phyloP scores from a whole-genome alignment of 2,797 vertebrate species.

The Eptatretus atami region DNA sequence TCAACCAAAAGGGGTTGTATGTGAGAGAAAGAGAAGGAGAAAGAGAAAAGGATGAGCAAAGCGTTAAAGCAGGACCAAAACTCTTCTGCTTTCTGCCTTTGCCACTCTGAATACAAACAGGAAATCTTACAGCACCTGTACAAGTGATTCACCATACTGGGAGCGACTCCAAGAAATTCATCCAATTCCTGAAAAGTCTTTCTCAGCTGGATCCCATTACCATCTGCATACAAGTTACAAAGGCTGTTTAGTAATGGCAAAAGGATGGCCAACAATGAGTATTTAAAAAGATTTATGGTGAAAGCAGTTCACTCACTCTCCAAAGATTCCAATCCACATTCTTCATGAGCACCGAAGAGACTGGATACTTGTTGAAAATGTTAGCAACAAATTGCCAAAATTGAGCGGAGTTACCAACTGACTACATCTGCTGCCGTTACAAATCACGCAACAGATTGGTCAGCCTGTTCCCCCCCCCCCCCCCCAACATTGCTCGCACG shows the following conservation, averaged over 20 bases:
- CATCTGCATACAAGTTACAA: too few species aligned
- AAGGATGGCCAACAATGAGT: too few species aligned
- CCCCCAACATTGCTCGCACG: slow-evolving; percentile 64
- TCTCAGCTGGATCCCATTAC: too few species aligned
- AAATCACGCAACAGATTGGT: slow-evolving; percentile 60
- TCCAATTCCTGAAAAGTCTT: slow-evolving; percentile 42
- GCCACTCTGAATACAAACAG: too few species aligned
- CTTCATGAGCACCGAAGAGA: slow-evolving; percentile 66
- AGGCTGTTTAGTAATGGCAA: too few species aligned
- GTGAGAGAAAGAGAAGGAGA: not conserved
- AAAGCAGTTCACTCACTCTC: slow-evolving; percentile 24
- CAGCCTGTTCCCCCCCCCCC: too few species aligned
- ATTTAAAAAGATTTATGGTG: too few species aligned
- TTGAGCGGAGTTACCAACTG: slow-evolving; percentile 62
- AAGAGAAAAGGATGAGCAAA: too few species aligned
- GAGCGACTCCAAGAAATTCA: slow-evolving; percentile 68
- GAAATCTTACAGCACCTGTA: slow-evolving; percentile 24
- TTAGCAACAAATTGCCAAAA: slow-evolving; percentile 65
- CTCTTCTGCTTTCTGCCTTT: too few species aligned
- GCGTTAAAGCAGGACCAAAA: too few species aligned
- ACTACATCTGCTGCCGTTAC: slow-evolving; percentile 54
- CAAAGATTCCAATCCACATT: slow-evolving; percentile 75
- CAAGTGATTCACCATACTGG: slow-evolving; percentile 65
- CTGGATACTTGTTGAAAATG: slow-evolving; percentile 75
- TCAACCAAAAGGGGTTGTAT: slow-evolving; percentile 7